Percentiles rank a stretch among this genome's conserved stretches.
phyloP scores from a whole-genome alignment of 2,113 vertebrate species.

The Penelope pileata region DNA sequence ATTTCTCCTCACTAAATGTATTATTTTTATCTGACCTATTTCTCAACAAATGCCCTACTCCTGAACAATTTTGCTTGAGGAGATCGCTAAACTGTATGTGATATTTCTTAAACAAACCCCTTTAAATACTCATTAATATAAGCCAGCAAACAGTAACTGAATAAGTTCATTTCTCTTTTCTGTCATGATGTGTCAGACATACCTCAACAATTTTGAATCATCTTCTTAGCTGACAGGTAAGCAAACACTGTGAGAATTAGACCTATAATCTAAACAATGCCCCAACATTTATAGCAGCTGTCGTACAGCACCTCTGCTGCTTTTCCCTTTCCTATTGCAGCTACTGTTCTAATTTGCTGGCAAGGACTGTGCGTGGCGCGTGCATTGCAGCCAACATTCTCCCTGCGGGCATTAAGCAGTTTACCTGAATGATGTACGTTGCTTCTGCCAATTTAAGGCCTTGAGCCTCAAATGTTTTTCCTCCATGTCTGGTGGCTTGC shows the following conservation, averaged over 20 bases:
- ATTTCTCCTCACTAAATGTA: not conserved
- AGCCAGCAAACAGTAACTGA: not conserved
- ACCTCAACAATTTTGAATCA: not conserved
- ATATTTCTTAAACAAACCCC: not conserved
- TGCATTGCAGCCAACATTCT: constrained; percentile 12
- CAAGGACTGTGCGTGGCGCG: not conserved
- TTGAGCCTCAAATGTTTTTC: not conserved
- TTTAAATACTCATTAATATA: not conserved
- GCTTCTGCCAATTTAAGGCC: not conserved
- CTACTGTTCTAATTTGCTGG: not conserved
- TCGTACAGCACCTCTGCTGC: not conserved
- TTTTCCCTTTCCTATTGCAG: not conserved
- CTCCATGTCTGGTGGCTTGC: not conserved
- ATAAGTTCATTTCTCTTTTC: not conserved
- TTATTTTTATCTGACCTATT: constrained; percentile 12
- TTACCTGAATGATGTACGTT: constrained; percentile 25
- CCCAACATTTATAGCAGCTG: not conserved
- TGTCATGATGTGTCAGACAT: not conserved
- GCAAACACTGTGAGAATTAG: not conserved
- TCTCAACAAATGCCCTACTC: not conserved
- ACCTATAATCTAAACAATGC: not conserved
- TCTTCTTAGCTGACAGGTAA: not conserved
- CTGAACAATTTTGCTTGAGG: not conserved
- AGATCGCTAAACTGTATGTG: not conserved
- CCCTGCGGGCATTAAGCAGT: not conserved